A percentile compares a stretch with the other conserved stretches of the same genome.
phyloP scores from a whole-genome alignment of 1,140 invertebrate species.

The Anadara kagoshimensis region DNA sequence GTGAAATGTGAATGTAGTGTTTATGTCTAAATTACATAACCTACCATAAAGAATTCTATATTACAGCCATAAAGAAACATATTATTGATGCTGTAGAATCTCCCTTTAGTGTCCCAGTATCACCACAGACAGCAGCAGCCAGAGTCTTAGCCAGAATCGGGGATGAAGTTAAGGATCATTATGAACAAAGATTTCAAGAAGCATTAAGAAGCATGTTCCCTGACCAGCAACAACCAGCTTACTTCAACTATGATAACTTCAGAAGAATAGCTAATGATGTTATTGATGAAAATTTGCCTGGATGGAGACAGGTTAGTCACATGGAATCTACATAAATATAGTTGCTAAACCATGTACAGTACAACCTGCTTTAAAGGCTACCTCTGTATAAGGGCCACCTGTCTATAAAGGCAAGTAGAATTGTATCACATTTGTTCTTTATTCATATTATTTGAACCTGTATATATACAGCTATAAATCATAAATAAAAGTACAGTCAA shows the following conservation, averaged over 20 bases:
- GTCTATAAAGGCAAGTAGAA: too few relatives aligned
- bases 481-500: too few relatives aligned
- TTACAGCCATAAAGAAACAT: slow-evolving; percentile 22
- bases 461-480: too few relatives aligned
- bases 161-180: slow-evolving; percentile 54
- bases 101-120: slow-evolving; percentile 36
- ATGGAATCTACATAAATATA: too few relatives aligned
- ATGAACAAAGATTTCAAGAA: slow-evolving; percentile 41
- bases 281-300: slow-evolving; percentile 41
- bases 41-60: too few relatives aligned
- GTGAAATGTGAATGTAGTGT: background rate
- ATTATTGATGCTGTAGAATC: slow-evolving; percentile 11
- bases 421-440: too few relatives aligned
- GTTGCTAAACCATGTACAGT: too few relatives aligned
- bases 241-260: slow-evolving; percentile 51
- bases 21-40: background rate
- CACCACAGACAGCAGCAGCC: slow-evolving; percentile 55
- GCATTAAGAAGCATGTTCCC: slow-evolving; percentile 38
- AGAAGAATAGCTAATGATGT: slow-evolving; percentile 43
- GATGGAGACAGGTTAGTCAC: slow-evolving; percentile 53
- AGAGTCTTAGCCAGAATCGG: slow-evolving; percentile 53
- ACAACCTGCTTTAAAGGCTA: too few relatives aligned
- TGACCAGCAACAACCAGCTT: slow-evolving; percentile 11
- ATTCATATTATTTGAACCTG: too few relatives aligned
- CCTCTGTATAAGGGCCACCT: too few relatives aligned